Percentiles rank a stretch among this genome's conserved stretches.
Conservation (phyloP, 2,113 vertebrate species). For the Morone chrysops region DNA sequence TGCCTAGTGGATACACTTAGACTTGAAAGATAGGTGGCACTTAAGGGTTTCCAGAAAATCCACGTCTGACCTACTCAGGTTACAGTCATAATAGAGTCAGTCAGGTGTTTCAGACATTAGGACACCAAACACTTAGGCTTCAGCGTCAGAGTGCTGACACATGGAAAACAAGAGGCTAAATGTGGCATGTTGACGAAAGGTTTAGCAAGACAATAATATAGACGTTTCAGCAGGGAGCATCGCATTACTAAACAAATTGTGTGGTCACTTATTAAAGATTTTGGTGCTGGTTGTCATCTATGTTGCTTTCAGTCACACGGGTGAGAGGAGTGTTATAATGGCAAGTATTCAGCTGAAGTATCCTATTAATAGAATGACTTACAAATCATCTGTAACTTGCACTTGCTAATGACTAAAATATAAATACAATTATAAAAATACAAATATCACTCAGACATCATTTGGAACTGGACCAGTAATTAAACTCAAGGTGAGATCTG, state of each 20-base stretch:
- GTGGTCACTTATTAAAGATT: not conserved
- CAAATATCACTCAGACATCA: too few species aligned
- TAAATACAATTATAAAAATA: too few species aligned
- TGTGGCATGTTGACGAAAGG: constrained; percentile 12
- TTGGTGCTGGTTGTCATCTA: not conserved
- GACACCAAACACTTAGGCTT: constrained; percentile 28
- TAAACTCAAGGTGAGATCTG: too few species aligned
- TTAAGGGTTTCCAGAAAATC: not conserved
- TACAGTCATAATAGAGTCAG: constrained; percentile 9
- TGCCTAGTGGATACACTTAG: not conserved
- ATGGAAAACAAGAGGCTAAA: constrained; percentile 13
- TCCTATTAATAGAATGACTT: not conserved
- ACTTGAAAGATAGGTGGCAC: not conserved
- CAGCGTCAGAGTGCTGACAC: not conserved
- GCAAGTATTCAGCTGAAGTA: not conserved
- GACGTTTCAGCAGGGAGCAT: not conserved
- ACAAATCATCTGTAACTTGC: not conserved
- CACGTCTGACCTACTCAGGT: not conserved
- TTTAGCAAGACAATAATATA: not conserved
- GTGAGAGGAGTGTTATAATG: not conserved
- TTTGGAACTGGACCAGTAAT: too few species aligned
- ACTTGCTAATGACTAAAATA: too few species aligned
- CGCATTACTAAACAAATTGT: rapidly evolving
- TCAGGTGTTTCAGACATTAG: constrained; percentile 42
- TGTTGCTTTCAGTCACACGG: not conserved